Evolutionary conservation across 2,113 vertebrate species (phyloP).

Genomic region (Odontesthes bonariensis): DNA sequence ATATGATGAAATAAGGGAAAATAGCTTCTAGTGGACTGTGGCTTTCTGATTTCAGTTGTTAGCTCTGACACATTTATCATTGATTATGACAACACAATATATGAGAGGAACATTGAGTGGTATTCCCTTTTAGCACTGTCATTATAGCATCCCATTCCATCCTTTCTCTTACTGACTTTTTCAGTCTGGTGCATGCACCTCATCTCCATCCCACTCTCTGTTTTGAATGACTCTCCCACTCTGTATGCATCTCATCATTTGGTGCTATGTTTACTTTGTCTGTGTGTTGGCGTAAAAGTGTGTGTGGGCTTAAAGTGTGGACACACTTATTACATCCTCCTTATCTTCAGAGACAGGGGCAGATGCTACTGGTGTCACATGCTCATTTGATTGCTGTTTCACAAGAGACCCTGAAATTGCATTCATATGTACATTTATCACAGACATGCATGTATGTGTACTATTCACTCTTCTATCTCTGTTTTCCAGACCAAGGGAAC

Average conservation of each 20-base stretch:
- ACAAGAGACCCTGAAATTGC: conserved; percentile 34
- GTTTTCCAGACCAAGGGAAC: conserved; percentile 31
- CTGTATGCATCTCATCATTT: conserved; percentile 69
- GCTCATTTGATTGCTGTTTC: conserved; percentile 58
- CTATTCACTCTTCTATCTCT: conserved; percentile 31
- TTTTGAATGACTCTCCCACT: conserved; percentile 69
- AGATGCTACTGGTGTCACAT: conserved; percentile 56
- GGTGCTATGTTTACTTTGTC: conserved; percentile 61
- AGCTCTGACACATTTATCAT: conserved; percentile 22
- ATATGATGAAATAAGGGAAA: not conserved
- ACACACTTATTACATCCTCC: conserved; percentile 67
- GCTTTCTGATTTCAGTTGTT: conserved; percentile 1
- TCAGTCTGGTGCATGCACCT: conserved; percentile 68
- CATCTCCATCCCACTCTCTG: conserved; percentile 73
- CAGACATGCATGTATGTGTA: conserved; percentile 4
- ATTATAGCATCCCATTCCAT: conserved; percentile 39
- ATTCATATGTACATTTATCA: conserved; percentile 35
- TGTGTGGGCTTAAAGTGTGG: conserved; percentile 58
- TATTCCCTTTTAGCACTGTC: conserved; percentile 38
- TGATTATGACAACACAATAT: conserved; percentile 44
- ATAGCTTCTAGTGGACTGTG: not conserved
- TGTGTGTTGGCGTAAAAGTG: conserved; percentile 18
- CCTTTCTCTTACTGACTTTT: conserved; percentile 20
- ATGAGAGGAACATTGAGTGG: conserved; percentile 51
- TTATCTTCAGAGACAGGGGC: conserved; percentile 68